Conservation (phyloP, 2,888 invertebrate species). For the Coleophora flavipennella region DNA sequence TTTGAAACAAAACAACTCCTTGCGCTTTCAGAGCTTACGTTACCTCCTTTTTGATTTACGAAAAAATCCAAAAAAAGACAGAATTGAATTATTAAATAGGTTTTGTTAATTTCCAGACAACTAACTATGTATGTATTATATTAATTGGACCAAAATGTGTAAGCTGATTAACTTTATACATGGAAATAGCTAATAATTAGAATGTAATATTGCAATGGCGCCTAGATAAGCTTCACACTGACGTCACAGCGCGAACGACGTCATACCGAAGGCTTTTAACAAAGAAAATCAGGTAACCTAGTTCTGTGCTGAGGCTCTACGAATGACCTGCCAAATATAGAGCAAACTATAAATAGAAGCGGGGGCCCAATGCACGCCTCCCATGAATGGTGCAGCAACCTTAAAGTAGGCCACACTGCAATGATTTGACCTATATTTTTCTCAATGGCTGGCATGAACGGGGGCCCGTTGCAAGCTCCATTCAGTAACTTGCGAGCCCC, state of each 20-base stretch:
- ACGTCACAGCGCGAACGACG: constrained; percentile 55
- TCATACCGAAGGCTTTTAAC: constrained; percentile 51
- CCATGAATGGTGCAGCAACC: constrained; percentile 56
- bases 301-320: constrained; percentile 59
- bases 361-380: constrained; percentile 42
- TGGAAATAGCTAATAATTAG: no score
- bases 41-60: no score
- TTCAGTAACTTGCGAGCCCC: constrained; percentile 62
- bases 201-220: no score
- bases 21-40: no score
- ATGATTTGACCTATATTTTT: constrained; percentile 70
- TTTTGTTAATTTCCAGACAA: no score
- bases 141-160: no score
- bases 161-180: no score
- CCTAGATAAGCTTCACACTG: constrained; percentile 12
- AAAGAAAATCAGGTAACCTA: constrained; percentile 70
- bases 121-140: no score
- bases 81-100: no score
- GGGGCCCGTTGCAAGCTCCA: constrained; percentile 56
- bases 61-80: no score
- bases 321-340: constrained; percentile 70
- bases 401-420: constrained; percentile 63
- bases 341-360: constrained; percentile 59
- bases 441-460: constrained; percentile 69
- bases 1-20: no score